A percentile compares a stretch with the other conserved stretches of the same genome.
phyloP scores from a whole-genome alignment of 2,113 vertebrate genomes.

The Oceanodroma tethys region DNA sequence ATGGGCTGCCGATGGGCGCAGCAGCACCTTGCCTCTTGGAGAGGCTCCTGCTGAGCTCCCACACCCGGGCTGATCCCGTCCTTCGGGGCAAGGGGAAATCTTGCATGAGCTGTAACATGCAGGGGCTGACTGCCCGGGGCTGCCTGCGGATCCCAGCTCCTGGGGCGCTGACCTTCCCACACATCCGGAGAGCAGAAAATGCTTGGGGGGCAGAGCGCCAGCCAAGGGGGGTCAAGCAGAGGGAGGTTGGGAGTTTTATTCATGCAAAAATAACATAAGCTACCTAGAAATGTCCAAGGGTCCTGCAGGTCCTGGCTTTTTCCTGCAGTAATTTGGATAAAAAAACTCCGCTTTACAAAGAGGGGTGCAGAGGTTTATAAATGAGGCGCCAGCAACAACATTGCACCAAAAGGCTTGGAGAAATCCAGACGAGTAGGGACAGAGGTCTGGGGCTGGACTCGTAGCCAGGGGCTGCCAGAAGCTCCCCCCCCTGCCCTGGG shows the following conservation, averaged over 20 bases:
- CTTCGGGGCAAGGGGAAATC: neutral
- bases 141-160: neutral
- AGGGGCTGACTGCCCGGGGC: no score
- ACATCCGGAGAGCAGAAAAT: no score
- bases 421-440: neutral
- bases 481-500: accelerated
- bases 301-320: neutral
- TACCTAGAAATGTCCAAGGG: neutral
- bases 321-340: neutral
- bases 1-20: neutral
- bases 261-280: neutral
- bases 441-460: neutral
- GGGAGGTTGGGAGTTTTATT: neutral
- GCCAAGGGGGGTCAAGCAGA: neutral
- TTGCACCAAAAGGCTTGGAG: neutral
- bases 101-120: neutral
- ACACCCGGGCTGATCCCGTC: neutral
- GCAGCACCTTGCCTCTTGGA: neutral
- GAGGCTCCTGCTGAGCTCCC: neutral
- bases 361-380: neutral
- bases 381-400: neutral
- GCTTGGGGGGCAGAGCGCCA: neutral
- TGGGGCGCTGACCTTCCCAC: neutral
- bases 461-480: neutral
- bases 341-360: neutral